Evolutionary conservation across 2,888 invertebrate species (phyloP).

Genomic region (Phalera bucephala): DNA sequence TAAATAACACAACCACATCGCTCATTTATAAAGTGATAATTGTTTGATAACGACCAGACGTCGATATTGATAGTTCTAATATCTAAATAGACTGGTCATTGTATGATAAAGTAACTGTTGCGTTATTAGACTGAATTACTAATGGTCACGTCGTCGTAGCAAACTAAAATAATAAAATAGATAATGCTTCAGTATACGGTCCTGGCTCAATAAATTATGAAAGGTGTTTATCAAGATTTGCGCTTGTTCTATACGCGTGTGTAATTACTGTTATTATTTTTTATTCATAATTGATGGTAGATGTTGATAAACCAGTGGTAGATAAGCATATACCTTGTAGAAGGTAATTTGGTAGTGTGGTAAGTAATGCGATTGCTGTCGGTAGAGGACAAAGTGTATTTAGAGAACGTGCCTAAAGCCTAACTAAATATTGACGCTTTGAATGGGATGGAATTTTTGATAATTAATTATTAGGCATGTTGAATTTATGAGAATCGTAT

Average conservation of each 20-base stretch:
- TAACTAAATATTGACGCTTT: constrained; percentile 13
- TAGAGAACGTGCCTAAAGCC: constrained; percentile 3
- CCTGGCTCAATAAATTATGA: not conserved
- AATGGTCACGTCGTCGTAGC: not conserved
- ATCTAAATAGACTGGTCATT: not conserved
- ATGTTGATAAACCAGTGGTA: not conserved
- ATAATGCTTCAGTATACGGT: not conserved
- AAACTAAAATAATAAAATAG: not conserved
- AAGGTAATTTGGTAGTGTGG: not conserved
- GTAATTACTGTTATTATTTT: constrained; percentile 1
- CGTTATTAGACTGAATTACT: not conserved
- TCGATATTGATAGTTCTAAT: constrained; percentile 3
- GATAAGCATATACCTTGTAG: not conserved
- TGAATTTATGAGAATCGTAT: not conserved
- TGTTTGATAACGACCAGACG: constrained; percentile 13
- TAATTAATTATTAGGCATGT: not conserved
- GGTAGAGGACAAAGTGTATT: not conserved
- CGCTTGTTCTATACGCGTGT: not conserved
- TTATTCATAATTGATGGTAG: not conserved
- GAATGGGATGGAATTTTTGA: constrained; percentile 6
- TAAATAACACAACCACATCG: constrained; percentile 52
- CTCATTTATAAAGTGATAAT: constrained; percentile 11
- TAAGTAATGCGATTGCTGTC: not conserved
- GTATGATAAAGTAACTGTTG: constrained; percentile 3
- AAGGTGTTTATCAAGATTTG: constrained; percentile 1